Base-by-base conservation (phyloP, 1,140 invertebrate species). In the Drosophila sp. region DNA sequence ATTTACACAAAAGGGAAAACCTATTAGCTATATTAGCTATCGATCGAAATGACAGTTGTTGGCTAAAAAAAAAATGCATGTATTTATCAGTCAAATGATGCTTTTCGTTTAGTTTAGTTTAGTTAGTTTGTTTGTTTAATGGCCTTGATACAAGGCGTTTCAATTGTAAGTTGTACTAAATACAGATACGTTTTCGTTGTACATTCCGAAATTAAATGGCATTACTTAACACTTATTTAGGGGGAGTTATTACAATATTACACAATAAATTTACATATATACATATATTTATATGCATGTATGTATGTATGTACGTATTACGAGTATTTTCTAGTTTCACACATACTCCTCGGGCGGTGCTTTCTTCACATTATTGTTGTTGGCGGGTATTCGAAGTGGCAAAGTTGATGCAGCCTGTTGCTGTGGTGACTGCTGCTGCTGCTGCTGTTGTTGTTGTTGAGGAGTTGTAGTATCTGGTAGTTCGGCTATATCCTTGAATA, bases 401-500 rank as follows among this genome's bases (percentile, higher is more conserved):
- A 65, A 93, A 94, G 79, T 94, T 93, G 81, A 95, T 93, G 92
- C 93, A 1, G 76, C 54, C 27, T 76, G 61, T 58, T 70, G 68
- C 32, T 74, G 38, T 8, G 61, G 41, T 41, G 66, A 66, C 33
- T 80, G 66, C 61, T 58, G 57, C 33, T 74, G 66, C 27, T 77
- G 67, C 10, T 70, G 82, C 23, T 83, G 71, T 29, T 68, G 60
- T 41, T 77, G 81, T 23, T 69, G 57, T 47, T 73, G 63, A 8
- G 78, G 78, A 89, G 94, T 95, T 44, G 95, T 94, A 66, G 94
- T 95, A 91, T 98, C 97, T 1, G 98, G 98, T 74, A 99, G 92
- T 93, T 98, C 96, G 11, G 97, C 97, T 82, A 99, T 99, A 92
- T 99, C 98, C 93, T 97, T 98, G 87, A 99, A 99, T 41, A 99